Conservation (phyloP, 2,797 vertebrate genomes). For the Hydrophis major region DNA sequence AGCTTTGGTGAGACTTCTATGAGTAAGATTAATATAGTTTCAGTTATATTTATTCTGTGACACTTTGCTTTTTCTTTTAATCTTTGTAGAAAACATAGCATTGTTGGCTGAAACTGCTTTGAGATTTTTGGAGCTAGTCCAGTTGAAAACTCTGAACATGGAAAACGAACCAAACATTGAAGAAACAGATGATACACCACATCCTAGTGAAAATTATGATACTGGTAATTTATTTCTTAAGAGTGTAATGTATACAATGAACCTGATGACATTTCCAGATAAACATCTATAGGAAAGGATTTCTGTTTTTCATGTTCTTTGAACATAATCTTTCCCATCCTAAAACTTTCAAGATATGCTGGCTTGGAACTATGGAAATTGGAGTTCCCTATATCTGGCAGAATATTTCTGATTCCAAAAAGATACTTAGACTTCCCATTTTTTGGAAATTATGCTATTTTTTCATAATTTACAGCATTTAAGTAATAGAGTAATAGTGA, state of each 20-base stretch:
- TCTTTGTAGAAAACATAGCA: constrained; percentile 89
- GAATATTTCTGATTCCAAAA: not conserved
- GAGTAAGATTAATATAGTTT: not conserved
- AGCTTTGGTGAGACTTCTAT: not conserved
- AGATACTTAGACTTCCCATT: not conserved
- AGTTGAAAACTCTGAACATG: constrained; percentile 91
- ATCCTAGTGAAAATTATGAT: constrained; percentile 94
- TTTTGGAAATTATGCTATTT: not conserved
- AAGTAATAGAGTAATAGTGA: not conserved
- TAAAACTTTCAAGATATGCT: not conserved
- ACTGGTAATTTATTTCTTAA: constrained; percentile 76
- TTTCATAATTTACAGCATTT: not conserved
- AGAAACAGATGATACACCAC: constrained; percentile 86
- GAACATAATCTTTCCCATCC: not conserved
- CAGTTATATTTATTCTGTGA: not conserved
- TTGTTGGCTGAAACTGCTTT: constrained; percentile 94
- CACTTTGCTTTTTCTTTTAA: not conserved
- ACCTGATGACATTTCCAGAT: not conserved
- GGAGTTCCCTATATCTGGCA: not conserved
- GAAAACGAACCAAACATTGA: constrained; percentile 89
- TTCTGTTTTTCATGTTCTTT: not conserved
- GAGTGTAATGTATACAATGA: not conserved
- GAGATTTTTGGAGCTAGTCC: constrained; percentile 93
- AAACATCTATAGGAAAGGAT: not conserved
- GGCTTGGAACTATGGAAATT: not conserved